A percentile compares a stretch with the other conserved stretches of the same genome.
These are phyloP conservation scores for Diploscapter pachys DNA, from an alignment of 1,140 invertebrate genomes.

Conservation along the genomic window DNA sequence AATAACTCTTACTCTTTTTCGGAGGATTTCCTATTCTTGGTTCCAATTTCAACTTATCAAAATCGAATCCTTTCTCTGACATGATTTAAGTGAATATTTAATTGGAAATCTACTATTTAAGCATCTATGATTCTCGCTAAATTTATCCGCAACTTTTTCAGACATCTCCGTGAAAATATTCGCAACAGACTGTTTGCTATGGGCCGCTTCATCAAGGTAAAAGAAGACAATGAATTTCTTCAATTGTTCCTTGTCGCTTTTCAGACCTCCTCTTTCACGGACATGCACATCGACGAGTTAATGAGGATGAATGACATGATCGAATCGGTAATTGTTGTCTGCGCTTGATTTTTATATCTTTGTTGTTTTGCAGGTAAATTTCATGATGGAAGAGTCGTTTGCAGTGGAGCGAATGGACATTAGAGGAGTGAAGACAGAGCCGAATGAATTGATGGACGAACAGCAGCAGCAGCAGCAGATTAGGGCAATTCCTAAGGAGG, in stretches of 20 bases:
- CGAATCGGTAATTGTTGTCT: not conserved
- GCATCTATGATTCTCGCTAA: too few species aligned
- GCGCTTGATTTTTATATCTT: too few species aligned
- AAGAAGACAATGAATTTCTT: too few species aligned
- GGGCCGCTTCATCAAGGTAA: not conserved
- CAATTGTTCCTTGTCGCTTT: too few species aligned
- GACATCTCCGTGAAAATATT: constrained; percentile 6
- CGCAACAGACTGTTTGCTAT: constrained; percentile 1
- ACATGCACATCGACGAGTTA: not conserved
- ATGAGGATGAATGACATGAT: not conserved
- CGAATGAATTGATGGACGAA: too few species aligned
- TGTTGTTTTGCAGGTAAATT: too few species aligned
- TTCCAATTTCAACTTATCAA: not conserved
- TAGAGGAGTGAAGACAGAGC: too few species aligned
- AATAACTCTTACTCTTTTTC: not conserved
- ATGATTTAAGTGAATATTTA: not conserved
- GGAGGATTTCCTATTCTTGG: not conserved
- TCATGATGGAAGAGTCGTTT: too few species aligned
- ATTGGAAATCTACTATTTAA: not conserved
- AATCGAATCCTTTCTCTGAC: not conserved
- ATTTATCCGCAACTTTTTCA: not conserved
- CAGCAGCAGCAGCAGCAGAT: too few species aligned
- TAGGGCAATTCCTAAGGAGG: too few species aligned
- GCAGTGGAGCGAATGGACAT: too few species aligned
- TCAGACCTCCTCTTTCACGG: not conserved